phyloP scores from a whole-genome alignment of 2,888 invertebrate species.

The Leucania comma region DNA sequence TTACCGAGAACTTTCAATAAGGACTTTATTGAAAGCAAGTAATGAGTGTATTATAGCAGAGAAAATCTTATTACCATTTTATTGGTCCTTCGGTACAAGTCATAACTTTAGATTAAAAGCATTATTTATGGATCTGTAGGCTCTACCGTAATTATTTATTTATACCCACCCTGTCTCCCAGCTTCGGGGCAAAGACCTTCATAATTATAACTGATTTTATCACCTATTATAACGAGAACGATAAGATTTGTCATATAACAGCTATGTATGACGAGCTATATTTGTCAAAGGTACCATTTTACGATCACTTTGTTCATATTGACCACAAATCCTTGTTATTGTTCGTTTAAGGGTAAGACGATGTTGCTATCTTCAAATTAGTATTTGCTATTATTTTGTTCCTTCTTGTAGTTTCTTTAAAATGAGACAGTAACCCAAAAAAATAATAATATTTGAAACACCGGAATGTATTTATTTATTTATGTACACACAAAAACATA shows the following conservation, averaged over 20 bases:
- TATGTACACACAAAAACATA: no score
- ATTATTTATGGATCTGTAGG: neutral
- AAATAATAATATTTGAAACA: no score
- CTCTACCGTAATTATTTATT: constrained; percentile 25
- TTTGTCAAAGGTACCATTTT: constrained; percentile 62
- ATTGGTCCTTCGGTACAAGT: neutral
- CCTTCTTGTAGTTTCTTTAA: no score
- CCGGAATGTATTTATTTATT: no score
- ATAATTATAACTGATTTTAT: constrained; percentile 34
- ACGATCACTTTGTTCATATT: constrained; percentile 68
- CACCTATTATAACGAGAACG: constrained; percentile 36
- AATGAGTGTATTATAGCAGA: no score
- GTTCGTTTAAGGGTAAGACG: constrained; percentile 63
- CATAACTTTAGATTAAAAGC: constrained; percentile 26
- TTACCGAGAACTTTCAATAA: no score
- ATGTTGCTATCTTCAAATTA: no score
- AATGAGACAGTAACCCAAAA: no score
- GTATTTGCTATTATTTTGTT: neutral
- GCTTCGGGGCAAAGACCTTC: neutral
- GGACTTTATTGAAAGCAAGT: neutral
- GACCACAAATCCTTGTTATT: constrained; percentile 75
- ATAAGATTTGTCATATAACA: constrained; percentile 46
- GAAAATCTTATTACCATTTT: neutral
- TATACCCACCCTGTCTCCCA: neutral
- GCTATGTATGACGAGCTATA: constrained; percentile 40